Base-by-base conservation (phyloP, 2,797 vertebrate genomes). In the Lutra lutra region DNA sequence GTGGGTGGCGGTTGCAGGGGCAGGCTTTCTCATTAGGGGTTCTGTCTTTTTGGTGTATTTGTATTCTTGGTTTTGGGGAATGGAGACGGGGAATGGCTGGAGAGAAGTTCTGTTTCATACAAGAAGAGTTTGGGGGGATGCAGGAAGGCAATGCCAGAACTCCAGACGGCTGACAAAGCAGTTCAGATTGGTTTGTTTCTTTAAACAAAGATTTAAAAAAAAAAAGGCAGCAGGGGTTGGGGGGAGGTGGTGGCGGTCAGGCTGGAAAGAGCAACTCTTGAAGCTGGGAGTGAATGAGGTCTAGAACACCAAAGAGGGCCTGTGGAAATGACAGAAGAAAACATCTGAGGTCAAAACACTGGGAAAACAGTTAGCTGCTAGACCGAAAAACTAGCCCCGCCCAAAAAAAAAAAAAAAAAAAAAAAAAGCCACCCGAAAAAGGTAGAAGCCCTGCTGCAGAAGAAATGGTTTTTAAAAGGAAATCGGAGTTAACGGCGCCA, bases 401-500 rank as follows among this genome's bases (percentile, higher is more conserved):
- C 40, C 40, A 40, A 40, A 40, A 40, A 40, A 40, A 86, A 54
- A 38, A 38, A 38, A n/a, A n/a, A n/a, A n/a, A n/a, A n/a, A 38
- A 38, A 85, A 86, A 54, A 94, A 79, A 35, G n/a, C 85, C 85
- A 88, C 40, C 68, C 38, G 51, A 79, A 46, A 79, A 73, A 85
- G 72, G 64, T 8, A 48, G 43, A 35, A 60, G 84, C 68, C 54
- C 20, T 35, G 43, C 64, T n/a, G 40, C 77, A 23, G 90, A 75
- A 88, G 78, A 62, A 94, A 68, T 25, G 68, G 72, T 80, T 60
- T 58, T 64, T 70, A 73, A 91, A 83, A 94, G 84, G 89, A 62
- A 92, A 91, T 17, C n/a, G 40, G 51, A 77, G 73, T 91, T 60
- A 89, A 77, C 15, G n/a, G 83, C 23, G 38, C 91, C 95, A 94